Base-by-base conservation (phyloP, 2,888 invertebrate genomes). In the Caenorhabditis panamensis region DNA sequence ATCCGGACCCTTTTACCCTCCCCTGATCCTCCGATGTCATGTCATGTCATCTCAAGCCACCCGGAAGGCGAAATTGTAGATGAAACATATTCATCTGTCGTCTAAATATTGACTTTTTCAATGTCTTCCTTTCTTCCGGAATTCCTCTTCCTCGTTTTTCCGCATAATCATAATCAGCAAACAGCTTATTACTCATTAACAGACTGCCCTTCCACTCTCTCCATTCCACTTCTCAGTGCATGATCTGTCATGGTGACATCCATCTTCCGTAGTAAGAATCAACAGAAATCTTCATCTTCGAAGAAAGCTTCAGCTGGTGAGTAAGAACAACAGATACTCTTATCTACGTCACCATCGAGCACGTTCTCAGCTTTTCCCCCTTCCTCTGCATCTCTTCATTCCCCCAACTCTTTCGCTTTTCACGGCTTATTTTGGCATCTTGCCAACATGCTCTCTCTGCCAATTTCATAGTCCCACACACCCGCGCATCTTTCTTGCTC, bases 131-230 rank as follows among this genome's bases (percentile, higher is more conserved):
- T 36, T 41, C 44, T 58, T 67, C 18, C 41, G 59, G 37, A 36
- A 66, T 66, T 66, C 63, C 31, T 62, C 31, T 5, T 37, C 26
- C n/a, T 16, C 24, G n/a, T 8, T 28, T 36, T 20, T 67, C 41
- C 37, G 31, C 58, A 64, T 71, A 54, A 53, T 72, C 56, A 49
- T 63, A 47, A 56, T 63, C 59, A 20, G 73, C 59, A 73, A 73
- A 73, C 73, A 73, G 73, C 56, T 73, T 64, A 49, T 64, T 47
- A 72, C 56, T 72, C 63, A 64, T 72, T 72, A 56, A 72, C 63
- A 72, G 16, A 41, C 20, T 58, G 18, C 53, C 9, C 37, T 26
- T 28, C 26, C 22, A 4, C 47, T 31, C 36, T 28, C 51, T 37
- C n/a, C 26, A 6, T 1, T 9, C 9, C 5, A 16, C n/a, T n/a